These are phyloP conservation scores for Zosterops pallidus DNA, from an alignment of 2,113 vertebrate genomes.

Conservation along the genomic window DNA sequence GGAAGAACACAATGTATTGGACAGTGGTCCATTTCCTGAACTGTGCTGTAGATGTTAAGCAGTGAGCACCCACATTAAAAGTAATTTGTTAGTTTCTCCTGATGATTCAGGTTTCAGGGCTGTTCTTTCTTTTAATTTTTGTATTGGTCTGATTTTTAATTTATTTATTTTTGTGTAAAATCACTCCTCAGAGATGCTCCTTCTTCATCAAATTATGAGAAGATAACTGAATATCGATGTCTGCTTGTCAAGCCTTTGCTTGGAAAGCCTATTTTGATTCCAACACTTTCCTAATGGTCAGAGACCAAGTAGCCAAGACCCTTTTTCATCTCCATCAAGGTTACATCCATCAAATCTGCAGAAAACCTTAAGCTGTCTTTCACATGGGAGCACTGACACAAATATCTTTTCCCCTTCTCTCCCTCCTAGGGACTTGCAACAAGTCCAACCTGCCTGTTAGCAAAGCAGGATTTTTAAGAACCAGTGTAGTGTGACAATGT, in stretches of 20 bases:
- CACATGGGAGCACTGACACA: background rate
- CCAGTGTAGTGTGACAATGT: background rate
- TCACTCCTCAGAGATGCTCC: background rate
- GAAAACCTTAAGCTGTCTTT: background rate
- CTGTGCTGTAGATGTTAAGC: background rate
- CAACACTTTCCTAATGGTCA: background rate
- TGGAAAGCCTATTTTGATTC: background rate
- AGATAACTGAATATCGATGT: background rate
- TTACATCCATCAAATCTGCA: background rate
- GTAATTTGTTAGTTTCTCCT: background rate
- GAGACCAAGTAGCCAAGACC: background rate
- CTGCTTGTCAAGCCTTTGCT: background rate
- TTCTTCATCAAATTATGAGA: background rate
- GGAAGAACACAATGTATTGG: background rate
- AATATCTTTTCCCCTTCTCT: background rate
- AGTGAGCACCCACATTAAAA: background rate
- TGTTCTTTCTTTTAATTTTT: background rate
- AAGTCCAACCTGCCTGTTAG: background rate
- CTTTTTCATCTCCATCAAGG: background rate
- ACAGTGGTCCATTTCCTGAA: background rate
- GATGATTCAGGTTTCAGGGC: background rate
- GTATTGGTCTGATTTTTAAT: background rate
- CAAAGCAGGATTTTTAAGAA: background rate
- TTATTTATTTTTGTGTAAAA: background rate
- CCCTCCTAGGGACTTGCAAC: background rate